Evolutionary conservation across 2,888 invertebrate genomes (phyloP).

Genomic region (Rhorus exstirpatorius): DNA sequence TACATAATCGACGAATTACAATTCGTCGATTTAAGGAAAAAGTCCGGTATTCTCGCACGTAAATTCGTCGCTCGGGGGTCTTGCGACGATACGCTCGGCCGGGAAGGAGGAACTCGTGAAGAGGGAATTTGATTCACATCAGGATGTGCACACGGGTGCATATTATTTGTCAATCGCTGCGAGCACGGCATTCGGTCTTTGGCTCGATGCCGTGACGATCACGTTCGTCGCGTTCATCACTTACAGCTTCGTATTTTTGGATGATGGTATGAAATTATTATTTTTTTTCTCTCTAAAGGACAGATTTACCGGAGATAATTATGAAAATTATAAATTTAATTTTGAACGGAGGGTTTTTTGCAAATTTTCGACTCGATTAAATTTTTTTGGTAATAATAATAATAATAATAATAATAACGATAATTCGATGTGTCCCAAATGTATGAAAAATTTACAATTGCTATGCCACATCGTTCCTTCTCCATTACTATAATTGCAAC

Average conservation of each 20-base stretch:
- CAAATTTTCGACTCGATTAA: no score
- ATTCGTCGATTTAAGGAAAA: slow-evolving; percentile 81
- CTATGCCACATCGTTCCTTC: no score
- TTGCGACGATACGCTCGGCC: slow-evolving; percentile 94
- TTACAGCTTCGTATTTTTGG: slow-evolving; percentile 89
- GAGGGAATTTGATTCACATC: slow-evolving; percentile 91
- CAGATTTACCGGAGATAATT: no score
- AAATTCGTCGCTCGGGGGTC: slow-evolving; percentile 94
- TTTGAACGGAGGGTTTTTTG: no score
- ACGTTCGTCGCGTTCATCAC: slow-evolving; percentile 89
- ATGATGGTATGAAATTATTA: slow-evolving; percentile 86
- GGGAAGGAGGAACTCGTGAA: slow-evolving; percentile 91
- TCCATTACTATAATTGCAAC: no score
- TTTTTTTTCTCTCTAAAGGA: background rate
- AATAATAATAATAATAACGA: no score
- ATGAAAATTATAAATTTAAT: no score
- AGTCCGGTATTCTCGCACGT: slow-evolving; percentile 97
- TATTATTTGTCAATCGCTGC: slow-evolving; percentile 88
- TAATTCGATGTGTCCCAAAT: no score
- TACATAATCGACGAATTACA: background rate
- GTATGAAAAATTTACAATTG: no score
- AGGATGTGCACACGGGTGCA: slow-evolving; percentile 90
- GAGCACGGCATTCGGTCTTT: slow-evolving; percentile 89
- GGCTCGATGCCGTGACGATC: slow-evolving; percentile 89
- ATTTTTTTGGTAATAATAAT: no score